Base-by-base conservation (phyloP, 2,113 vertebrate species). In the Cebidichthys violaceus region DNA sequence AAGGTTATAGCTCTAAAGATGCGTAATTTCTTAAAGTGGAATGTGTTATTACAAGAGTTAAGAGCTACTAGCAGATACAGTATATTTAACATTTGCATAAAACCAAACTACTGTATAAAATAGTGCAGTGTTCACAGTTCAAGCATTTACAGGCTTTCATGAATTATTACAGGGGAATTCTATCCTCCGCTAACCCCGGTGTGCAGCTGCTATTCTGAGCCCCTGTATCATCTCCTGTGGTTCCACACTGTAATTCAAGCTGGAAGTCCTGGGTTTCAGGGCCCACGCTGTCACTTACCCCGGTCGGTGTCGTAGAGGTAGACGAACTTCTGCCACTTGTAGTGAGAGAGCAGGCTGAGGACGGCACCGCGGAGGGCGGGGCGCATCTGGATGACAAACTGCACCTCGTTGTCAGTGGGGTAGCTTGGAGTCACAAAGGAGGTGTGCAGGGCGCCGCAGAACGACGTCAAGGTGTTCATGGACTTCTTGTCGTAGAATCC, bases 401-500 rank as follows among this genome's bases (percentile, higher is more conserved):
- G 98, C 89, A 99, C 97, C 86, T 99, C 97, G 31, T 98, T 98
- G 73, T 99, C 98, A 1, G 97, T 99, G 43, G 98, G 97, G 88
- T 98, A 99, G 92, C 98, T 99, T 62, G 98, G 98, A 0, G 98
- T 99, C 94, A 99, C 95, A 71, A 99, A 99, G 86, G 98, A 99
- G 0, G 98, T 99, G 93, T 99, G 98, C 77, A 99, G 96, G 1
- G 98, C 98, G 2, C 98, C 98, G 57, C 98, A 99, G 95, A 99
- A 99, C 0, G 98, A 99, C 0, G 98, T 99, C 95, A 99, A 94
- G 8, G 98, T 99, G 94, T 99, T 99, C 98, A 99, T 99, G 77
- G 98, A 99, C 97, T 99, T 99, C 95, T 99, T 98, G 93, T 99
- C 98, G 69, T 99, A 99, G 95, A 99, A 99, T 94, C 98, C 98